Percentiles rank a stretch among this genome's conserved stretches.
These are phyloP conservation scores for Tipula helvola DNA, from an alignment of 2,888 invertebrate genomes.

Conservation along the genomic window DNA sequence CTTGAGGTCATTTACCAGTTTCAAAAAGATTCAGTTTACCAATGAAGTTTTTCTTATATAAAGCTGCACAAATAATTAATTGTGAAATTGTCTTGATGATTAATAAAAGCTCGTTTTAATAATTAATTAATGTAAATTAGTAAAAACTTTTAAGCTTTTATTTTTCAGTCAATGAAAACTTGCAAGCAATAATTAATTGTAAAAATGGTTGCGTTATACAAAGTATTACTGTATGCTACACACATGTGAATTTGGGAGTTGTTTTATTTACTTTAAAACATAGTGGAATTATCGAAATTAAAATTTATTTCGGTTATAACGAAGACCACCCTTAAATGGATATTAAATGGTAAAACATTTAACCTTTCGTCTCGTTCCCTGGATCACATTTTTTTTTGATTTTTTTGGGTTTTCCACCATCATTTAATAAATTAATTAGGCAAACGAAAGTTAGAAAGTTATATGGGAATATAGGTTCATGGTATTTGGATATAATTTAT, in stretches of 20 bases:
- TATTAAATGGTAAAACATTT: background rate
- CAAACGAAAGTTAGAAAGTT: background rate
- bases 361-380: background rate
- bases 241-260: background rate
- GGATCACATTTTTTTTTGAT: background rate
- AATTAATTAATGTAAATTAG: no score
- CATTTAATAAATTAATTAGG: background rate
- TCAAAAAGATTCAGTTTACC: no score
- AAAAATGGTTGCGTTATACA: background rate
- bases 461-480: background rate
- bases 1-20: no score
- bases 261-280: background rate
- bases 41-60: no score
- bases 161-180: no score
- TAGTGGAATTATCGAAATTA: background rate
- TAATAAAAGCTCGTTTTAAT: no score
- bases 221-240: background rate
- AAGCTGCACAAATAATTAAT: no score
- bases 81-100: no score
- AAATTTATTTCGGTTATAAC: background rate
- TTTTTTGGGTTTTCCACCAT: background rate
- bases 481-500: background rate
- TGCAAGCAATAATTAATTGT: background rate
- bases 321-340: background rate
- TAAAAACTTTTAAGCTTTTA: no score